Evolutionary conservation across 2,888 invertebrate genomes (phyloP), one percentile per base, ranked within the genome.

Genomic region (Dynastes maya): DNA sequence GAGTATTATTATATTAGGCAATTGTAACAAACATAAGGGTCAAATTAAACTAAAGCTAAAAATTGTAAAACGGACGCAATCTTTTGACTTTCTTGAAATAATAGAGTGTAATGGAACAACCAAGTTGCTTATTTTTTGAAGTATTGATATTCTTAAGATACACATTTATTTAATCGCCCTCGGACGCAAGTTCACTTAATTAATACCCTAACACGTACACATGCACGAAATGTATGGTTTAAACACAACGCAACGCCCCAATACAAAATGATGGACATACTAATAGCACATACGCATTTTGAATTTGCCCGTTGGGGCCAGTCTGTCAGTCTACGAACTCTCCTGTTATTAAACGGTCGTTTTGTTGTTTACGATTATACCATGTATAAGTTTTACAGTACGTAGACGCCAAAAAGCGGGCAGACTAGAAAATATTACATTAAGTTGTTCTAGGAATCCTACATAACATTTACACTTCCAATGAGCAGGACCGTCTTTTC

Each of bases 221-320:
- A n/a, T 16, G 8, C 53, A 13, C n/a, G 55, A 55, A 55, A 55
- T n/a, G 55, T 22, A 55, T 22, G 32, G 55, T n/a, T 45, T 80
- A 79, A 80, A 22, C 40, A 71, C 45, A 78, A 68, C 49, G 63
- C 13, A 45, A 71, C 78, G 78, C 80, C 80, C 78, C 71, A 80
- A 80, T 77, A 80, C 71, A 76, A 55, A 32, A 65, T 83, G 83
- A 83, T 83, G 79, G 83, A 83, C 83, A 83, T 80, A 82, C 80
- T 83, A 83, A 83, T 83, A 82, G 82, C 80, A 80, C 82, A 77
- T 82, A 82, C 78, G 76, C 80, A 77, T 79, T 80, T 81, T 81
- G 78, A 80, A 80, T 81, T 79, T 82, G 81, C 82, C 83, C 82
- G 72, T 80, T 67, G 82, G 82, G 81, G 71, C 79, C 78, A 72